A percentile compares a stretch with the other conserved stretches of the same genome.
Evolutionary conservation across 2,797 vertebrate species (phyloP).

Genomic region (Leptodactylus fallax): DNA sequence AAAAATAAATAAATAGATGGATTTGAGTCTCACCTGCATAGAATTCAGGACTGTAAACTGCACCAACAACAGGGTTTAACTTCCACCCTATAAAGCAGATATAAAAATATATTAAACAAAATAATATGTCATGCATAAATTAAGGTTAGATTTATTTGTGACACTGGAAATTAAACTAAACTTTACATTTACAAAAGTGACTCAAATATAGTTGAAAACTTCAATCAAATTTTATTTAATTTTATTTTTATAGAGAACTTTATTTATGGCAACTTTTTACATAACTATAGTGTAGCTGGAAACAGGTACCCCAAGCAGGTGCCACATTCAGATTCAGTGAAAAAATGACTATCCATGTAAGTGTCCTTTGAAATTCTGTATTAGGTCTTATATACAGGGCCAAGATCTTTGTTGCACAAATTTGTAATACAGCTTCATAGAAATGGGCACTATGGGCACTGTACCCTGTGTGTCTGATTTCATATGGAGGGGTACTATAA

Average conservation of each 20-base stretch:
- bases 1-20: too few relatives aligned
- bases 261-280: too few relatives aligned
- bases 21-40: conserved; percentile 89
- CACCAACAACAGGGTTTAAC: conserved; percentile 97
- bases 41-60: conserved; percentile 97
- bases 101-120: neutral
- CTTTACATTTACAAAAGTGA: neutral
- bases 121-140: neutral
- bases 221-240: too few relatives aligned
- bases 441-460: neutral
- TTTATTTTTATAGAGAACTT: too few relatives aligned
- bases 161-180: neutral
- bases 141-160: neutral
- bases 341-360: too few relatives aligned
- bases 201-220: too few relatives aligned
- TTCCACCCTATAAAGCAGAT: conserved; percentile 85
- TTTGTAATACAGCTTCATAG: neutral
- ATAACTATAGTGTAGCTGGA: too few relatives aligned
- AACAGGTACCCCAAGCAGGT: too few relatives aligned
- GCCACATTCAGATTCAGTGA: too few relatives aligned
- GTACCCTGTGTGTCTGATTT: too few relatives aligned
- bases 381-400: neutral
- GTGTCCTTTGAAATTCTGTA: too few relatives aligned
- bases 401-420: neutral
- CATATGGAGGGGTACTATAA: too few relatives aligned